A percentile compares a stretch with the other conserved stretches of the same genome.
Conservation (phyloP, 2,113 vertebrate species). For the Salvelinus namaycush region DNA sequence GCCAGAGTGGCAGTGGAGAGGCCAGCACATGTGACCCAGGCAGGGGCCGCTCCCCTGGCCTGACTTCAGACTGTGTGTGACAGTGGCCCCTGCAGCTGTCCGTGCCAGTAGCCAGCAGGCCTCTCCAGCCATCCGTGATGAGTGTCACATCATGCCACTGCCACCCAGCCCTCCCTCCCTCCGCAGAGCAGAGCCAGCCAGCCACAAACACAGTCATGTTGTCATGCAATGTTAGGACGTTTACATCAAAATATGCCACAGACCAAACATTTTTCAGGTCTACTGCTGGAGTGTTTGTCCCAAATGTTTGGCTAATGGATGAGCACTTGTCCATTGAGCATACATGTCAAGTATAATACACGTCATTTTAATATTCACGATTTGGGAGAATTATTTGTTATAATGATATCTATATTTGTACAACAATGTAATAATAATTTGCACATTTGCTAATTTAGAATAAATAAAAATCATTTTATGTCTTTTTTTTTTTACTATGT, state of each 20-base stretch:
- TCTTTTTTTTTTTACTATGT: not conserved
- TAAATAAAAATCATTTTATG: not conserved
- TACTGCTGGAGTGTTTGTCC: not conserved
- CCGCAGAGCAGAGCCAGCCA: conserved; percentile 15
- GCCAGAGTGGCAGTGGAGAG: not conserved
- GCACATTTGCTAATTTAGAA: not conserved
- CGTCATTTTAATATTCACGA: not conserved
- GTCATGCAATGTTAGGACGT: conserved; percentile 62
- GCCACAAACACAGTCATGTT: conserved; percentile 57
- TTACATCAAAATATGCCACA: conserved; percentile 52
- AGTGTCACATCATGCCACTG: conserved; percentile 64
- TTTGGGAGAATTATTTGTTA: not conserved
- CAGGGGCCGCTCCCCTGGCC: conserved; percentile 34
- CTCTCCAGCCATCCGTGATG: conserved; percentile 61
- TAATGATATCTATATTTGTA: not conserved
- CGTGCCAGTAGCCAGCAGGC: conserved; percentile 54
- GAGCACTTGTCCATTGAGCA: not conserved
- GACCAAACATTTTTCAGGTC: conserved; percentile 30
- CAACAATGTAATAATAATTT: not conserved
- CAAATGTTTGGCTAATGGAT: not conserved
- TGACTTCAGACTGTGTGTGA: conserved; percentile 62
- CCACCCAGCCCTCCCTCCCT: conserved; percentile 16
- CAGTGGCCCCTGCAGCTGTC: conserved; percentile 48
- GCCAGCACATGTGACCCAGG: not conserved
- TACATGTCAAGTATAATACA: not conserved